Evolutionary conservation across 1,140 invertebrate genomes (phyloP).

Genomic region (Ylistrum balloti): DNA sequence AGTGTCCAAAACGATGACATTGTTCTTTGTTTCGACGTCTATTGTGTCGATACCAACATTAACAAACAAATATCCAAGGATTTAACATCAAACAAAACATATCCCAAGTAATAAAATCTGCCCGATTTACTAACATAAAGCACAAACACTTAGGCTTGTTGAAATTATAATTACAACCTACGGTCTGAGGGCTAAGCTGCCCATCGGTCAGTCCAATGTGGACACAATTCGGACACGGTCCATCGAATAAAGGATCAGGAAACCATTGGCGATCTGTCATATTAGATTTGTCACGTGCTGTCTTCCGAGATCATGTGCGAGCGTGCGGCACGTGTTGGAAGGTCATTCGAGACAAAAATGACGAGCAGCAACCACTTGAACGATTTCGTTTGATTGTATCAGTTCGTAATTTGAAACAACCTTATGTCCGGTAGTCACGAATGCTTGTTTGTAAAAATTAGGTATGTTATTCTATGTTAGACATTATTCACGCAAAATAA

Average conservation of each 20-base stretch:
- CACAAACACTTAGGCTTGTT: neutral
- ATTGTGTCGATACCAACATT: neutral
- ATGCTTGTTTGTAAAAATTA: neutral
- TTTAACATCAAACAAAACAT: neutral
- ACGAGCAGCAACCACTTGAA: conserved; percentile 20
- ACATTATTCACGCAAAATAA: neutral
- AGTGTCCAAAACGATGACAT: neutral
- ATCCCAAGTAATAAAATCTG: neutral
- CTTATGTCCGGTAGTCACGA: conserved; percentile 25
- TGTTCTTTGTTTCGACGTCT: neutral
- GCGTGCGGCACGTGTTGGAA: conserved; percentile 22
- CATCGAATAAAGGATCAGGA: neutral
- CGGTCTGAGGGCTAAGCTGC: neutral
- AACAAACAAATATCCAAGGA: neutral
- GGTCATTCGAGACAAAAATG: conserved; percentile 38
- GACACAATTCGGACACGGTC: conserved; percentile 2
- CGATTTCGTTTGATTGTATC: conserved; percentile 38
- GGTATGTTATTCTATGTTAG: neutral
- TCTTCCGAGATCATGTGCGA: neutral
- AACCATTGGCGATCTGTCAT: conserved; percentile 22
- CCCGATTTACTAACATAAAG: neutral
- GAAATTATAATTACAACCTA: conserved; percentile 22
- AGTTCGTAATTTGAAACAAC: conserved; percentile 39
- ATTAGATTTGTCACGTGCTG: neutral
- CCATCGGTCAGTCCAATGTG: conserved; percentile 30